A percentile compares a stretch with the other conserved stretches of the same genome.
phyloP scores from a whole-genome alignment of 2,888 invertebrate genomes.

The Parnassius apollo region DNA sequence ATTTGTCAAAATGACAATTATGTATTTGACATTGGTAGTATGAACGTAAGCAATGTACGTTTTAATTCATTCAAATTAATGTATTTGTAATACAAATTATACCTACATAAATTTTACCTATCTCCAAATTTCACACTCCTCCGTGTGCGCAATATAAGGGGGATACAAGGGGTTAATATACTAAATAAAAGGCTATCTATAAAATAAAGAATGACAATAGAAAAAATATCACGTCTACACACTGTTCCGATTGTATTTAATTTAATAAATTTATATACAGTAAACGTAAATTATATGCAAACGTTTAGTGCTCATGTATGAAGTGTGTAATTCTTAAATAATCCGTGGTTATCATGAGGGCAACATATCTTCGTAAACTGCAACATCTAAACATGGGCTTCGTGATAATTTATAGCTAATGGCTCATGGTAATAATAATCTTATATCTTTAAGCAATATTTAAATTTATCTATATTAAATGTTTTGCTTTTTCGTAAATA shows the following conservation, averaged over 20 bases:
- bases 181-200: slow-evolving; percentile 11
- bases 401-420: slow-evolving; percentile 72
- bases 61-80: too few relatives aligned
- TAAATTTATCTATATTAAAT: not conserved
- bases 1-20: too few relatives aligned
- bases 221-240: slow-evolving; percentile 21
- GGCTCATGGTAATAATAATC: slow-evolving; percentile 8
- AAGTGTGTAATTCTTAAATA: slow-evolving; percentile 28
- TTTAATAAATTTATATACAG: slow-evolving; percentile 24
- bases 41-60: too few relatives aligned
- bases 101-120: too few relatives aligned
- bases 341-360: slow-evolving; percentile 59
- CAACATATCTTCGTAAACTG: slow-evolving; percentile 53
- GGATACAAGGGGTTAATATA: too few relatives aligned
- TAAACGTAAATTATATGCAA: slow-evolving; percentile 19
- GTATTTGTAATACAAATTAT: too few relatives aligned
- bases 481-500: not conserved
- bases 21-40: too few relatives aligned
- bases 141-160: too few relatives aligned
- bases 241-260: slow-evolving; percentile 19
- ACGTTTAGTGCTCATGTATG: slow-evolving; percentile 20
- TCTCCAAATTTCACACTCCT: too few relatives aligned
- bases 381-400: slow-evolving; percentile 69
- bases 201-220: slow-evolving; percentile 11
- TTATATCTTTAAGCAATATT: slow-evolving; percentile 3